Conservation (phyloP, 2,113 vertebrate genomes). For the Pangasianodon hypophthalmus region DNA sequence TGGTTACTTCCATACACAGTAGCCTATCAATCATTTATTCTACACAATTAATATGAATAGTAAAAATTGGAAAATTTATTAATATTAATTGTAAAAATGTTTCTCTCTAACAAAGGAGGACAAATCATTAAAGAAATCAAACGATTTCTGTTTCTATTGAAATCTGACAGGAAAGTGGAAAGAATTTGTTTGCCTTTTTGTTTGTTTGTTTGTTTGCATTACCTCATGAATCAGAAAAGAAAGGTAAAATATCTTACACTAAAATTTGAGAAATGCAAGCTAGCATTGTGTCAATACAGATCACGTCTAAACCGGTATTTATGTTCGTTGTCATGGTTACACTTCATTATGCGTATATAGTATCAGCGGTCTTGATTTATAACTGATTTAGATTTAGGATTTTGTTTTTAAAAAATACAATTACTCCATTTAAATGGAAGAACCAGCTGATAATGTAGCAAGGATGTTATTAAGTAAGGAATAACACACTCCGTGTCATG, state of each 20-base stretch:
- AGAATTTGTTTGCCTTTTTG: neutral
- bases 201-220: neutral
- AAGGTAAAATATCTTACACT: too few relatives aligned
- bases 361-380: neutral
- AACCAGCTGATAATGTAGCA: too few relatives aligned
- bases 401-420: neutral
- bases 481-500: too few relatives aligned
- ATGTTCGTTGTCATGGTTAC: neutral
- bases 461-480: too few relatives aligned
- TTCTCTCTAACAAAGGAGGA: neutral
- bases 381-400: neutral
- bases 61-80: neutral
- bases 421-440: too few relatives aligned
- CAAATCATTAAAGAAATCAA: too few relatives aligned
- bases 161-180: too few relatives aligned
- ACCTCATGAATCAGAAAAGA: too few relatives aligned
- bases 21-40: neutral
- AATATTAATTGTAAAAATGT: neutral
- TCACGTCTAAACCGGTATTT: too few relatives aligned
- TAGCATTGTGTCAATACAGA: too few relatives aligned
- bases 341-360: neutral
- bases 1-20: neutral
- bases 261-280: too few relatives aligned
- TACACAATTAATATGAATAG: neutral
- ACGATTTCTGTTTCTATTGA: too few relatives aligned